Conservation (phyloP, 2,113 vertebrate species). For the Phylloscopus trochilus region DNA sequence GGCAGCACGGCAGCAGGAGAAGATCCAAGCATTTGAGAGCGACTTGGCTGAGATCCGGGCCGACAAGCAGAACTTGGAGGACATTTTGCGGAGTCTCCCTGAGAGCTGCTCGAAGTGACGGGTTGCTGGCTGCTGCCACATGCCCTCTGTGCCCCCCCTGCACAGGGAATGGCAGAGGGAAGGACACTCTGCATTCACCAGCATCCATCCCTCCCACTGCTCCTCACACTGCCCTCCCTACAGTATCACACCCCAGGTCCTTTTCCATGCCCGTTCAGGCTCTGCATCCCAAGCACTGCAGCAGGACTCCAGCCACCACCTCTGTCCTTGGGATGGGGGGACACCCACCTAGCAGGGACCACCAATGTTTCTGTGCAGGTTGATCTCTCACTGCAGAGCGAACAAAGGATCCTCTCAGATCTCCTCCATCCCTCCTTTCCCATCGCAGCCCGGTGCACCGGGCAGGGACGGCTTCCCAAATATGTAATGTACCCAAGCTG, state of each 20-base stretch:
- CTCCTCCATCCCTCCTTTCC: background rate
- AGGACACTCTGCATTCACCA: background rate
- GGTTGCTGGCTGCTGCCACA: background rate
- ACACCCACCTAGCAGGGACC: background rate
- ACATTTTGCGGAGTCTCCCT: constrained; percentile 84
- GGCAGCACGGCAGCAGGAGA: constrained; percentile 73
- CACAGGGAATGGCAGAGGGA: background rate
- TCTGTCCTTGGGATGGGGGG: background rate
- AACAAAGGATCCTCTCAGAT: background rate
- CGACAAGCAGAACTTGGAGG: constrained; percentile 85
- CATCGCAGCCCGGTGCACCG: fast-evolving
- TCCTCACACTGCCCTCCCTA: background rate
- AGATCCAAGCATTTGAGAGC: constrained; percentile 74
- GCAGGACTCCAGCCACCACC: background rate
- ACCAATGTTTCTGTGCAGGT: background rate
- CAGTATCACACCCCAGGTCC: background rate
- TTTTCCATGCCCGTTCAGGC: background rate
- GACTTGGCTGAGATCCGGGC: constrained; percentile 83
- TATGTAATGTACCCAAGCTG: background rate
- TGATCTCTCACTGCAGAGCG: background rate
- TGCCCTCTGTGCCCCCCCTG: background rate
- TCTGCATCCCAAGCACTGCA: fast-evolving
- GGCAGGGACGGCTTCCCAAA: background rate
- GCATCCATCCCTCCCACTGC: background rate
- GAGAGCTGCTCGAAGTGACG: constrained; percentile 72